phyloP scores from a whole-genome alignment of 2,888 invertebrate species.

The Polyploca ridens region DNA sequence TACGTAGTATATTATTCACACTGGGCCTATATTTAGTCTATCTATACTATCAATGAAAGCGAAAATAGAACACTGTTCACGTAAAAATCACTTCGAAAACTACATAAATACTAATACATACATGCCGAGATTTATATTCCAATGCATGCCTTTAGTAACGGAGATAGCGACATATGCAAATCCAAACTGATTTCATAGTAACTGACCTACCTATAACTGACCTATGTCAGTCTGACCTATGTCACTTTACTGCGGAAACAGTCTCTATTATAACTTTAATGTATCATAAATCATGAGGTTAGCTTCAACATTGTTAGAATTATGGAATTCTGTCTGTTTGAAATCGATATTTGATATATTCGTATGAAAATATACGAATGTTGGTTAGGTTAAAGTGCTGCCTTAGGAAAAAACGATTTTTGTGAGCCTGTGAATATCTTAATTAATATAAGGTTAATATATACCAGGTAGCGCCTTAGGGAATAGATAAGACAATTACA shows the following conservation, averaged over 20 bases:
- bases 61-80: not conserved
- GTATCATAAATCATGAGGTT: not conserved
- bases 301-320: not conserved
- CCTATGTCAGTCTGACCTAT: not conserved
- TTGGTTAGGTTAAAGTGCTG: no score
- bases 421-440: no score
- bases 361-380: not conserved
- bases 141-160: not conserved
- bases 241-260: not conserved
- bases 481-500: not conserved
- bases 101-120: not conserved
- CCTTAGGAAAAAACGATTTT: no score
- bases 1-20: no score
- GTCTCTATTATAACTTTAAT: not conserved
- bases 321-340: not conserved
- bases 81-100: no score
- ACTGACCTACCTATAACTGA: slow-evolving; percentile 1
- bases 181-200: not conserved
- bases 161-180: not conserved
- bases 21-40: no score
- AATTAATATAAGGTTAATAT: no score
- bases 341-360: not conserved
- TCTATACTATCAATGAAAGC: not conserved
- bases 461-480: not conserved
- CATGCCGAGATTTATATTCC: not conserved